Conservation (phyloP, 2,888 invertebrate genomes). For the Allacma fusca region DNA sequence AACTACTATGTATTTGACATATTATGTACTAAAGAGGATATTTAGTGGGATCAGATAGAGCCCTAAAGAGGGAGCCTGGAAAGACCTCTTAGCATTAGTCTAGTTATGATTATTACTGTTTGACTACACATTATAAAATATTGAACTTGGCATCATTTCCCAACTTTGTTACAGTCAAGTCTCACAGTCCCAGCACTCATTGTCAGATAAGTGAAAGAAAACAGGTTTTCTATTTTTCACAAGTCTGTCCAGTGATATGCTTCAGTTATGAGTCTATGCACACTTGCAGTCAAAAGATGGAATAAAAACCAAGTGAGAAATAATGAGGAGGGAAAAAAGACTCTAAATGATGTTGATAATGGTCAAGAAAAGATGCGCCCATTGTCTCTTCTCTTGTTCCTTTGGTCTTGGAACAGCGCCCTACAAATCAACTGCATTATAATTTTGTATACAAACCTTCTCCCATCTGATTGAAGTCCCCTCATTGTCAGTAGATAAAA, state of each 20-base stretch:
- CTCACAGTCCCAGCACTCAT: too few relatives aligned
- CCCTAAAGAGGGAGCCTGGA: too few relatives aligned
- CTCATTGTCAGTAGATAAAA: too few relatives aligned
- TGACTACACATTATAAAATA: not conserved
- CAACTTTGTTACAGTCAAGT: too few relatives aligned
- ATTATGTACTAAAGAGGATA: too few relatives aligned
- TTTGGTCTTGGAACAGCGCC: not conserved
- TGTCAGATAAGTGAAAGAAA: not conserved
- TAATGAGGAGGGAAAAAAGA: conserved; percentile 16
- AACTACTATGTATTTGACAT: too few relatives aligned
- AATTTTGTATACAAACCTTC: not conserved
- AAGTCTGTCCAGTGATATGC: not conserved
- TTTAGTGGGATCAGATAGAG: too few relatives aligned
- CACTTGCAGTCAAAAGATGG: not conserved
- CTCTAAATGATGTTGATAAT: conserved; percentile 6
- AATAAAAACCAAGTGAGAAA: not conserved
- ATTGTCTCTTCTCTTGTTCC: not conserved
- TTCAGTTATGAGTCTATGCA: not conserved
- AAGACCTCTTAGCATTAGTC: not conserved
- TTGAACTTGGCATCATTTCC: conserved; percentile 22
- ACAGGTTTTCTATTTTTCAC: conserved; percentile 1
- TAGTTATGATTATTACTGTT: conserved; percentile 1
- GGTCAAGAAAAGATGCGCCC: conserved; percentile 7
- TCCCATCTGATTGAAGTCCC: not conserved
- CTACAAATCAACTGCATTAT: not conserved